A percentile compares a stretch with the other conserved stretches of the same genome.
These are phyloP conservation scores for Kryptopterus vitreolus DNA, from an alignment of 2,797 vertebrate genomes.

Conservation along the genomic window DNA sequence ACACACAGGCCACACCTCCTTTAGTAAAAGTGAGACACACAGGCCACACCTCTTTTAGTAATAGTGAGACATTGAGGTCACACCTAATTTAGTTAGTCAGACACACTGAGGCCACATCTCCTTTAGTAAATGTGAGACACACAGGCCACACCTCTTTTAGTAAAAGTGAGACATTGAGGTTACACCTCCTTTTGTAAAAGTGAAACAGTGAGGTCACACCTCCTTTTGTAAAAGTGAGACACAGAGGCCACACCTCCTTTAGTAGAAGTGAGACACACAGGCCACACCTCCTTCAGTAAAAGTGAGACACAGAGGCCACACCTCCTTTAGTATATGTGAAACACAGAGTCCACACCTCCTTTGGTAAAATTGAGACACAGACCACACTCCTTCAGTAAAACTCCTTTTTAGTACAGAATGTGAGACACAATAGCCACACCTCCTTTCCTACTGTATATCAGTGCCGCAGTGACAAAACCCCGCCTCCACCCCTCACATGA, in stretches of 20 bases:
- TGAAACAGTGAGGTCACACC: not conserved
- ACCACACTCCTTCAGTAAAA: not conserved
- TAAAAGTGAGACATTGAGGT: too few species aligned
- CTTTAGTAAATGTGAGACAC: not conserved
- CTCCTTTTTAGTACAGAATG: too few species aligned
- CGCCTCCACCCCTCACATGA: too few species aligned
- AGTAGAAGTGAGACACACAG: not conserved
- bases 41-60: not conserved
- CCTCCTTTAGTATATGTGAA: not conserved
- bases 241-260: not conserved
- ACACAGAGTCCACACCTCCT: not conserved
- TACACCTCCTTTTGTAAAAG: not conserved
- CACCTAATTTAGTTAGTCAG: not conserved
- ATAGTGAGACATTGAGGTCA: not conserved
- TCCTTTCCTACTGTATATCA: too few species aligned
- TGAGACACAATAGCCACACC: not conserved
- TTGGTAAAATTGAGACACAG: not conserved
- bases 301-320: not conserved
- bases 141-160: not conserved
- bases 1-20: too few species aligned
- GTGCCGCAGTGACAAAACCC: too few species aligned
- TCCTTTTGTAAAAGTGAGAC: rapidly evolving
- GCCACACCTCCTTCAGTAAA: not conserved
- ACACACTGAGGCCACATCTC: not conserved
- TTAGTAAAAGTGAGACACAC: too few species aligned